phyloP scores from a whole-genome alignment of 2,888 invertebrate genomes.

The Eupithecia exiguata region DNA sequence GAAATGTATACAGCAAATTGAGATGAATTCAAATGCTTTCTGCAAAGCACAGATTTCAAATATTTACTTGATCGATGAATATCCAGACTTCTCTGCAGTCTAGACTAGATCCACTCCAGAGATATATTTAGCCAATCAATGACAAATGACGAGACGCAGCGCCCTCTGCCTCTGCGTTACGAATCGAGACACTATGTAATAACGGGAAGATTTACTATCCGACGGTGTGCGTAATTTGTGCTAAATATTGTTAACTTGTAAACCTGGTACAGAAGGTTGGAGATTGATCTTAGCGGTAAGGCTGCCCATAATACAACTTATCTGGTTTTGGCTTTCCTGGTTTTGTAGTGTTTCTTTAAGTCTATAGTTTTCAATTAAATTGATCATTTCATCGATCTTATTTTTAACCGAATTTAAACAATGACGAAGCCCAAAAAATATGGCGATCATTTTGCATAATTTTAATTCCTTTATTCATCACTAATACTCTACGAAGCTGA shows the following conservation, averaged over 20 bases:
- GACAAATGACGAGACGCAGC: slow-evolving; percentile 54
- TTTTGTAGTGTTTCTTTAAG: background rate
- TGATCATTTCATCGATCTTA: too few relatives aligned
- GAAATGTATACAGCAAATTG: background rate
- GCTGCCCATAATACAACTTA: background rate
- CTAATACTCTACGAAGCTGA: too few relatives aligned
- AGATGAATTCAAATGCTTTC: background rate
- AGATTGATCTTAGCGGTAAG: background rate
- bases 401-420: background rate
- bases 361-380: too few relatives aligned
- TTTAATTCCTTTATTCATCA: background rate
- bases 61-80: slow-evolving; percentile 7
- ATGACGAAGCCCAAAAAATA: background rate
- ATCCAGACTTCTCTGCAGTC: slow-evolving; percentile 44
- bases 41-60: background rate
- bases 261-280: background rate
- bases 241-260: background rate
- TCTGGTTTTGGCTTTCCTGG: background rate
- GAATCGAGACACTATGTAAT: background rate
- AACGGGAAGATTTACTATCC: slow-evolving; percentile 2
- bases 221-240: background rate
- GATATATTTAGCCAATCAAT: slow-evolving; percentile 57
- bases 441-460: background rate
- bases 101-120: slow-evolving; percentile 46
- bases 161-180: slow-evolving; percentile 18